Base-by-base conservation (phyloP, 2,113 vertebrate species). In the Nanorana parkeri region DNA sequence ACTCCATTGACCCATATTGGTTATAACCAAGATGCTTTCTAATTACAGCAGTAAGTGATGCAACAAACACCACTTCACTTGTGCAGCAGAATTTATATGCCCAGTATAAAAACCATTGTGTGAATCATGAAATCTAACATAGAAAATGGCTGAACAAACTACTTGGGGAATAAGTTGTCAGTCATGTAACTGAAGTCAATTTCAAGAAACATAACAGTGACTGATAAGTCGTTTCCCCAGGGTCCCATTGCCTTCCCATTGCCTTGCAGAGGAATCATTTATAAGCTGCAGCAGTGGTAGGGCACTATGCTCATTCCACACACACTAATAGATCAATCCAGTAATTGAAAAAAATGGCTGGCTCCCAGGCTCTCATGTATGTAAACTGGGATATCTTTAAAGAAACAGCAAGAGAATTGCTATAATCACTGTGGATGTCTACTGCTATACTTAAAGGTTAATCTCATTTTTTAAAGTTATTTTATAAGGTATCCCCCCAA, bases 241-340 rank as follows among this genome's bases (percentile, higher is more conserved):
- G 60, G 60, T 24, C 8, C 60, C 60, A 63, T 63, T 63, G 60
- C 60, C 60, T 63, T 24, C 8, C 60, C 60, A 63, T 63, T 63
- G 60, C 60, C 60, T 63, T 63, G 13, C 58, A 63, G n/a, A 63
- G 60, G 60, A 63, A 63, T 63, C 21, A 23, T 21, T 24, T 21
- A 63, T 63, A 63, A 63, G 21, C 21, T 63, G 24, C 23, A 63
- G 11, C 11, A 16, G 5, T 63, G 60, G 24, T 21, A 63, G 13
- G 41, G 60, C 21, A 63, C 60, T 16, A 11, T 3, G 20, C 8
- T 15, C 8, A 63, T 24, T 24, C 21, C 60, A 63, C 21, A 21
- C 16, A 24, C 60, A 24, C 60, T 24, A 63, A 24, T 24, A 21
- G 21, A 24, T 24, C 60, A 63, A 21, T 15, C n/a, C 60, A 63